These are phyloP conservation scores for Sphaerolaimus hirsutus DNA, from an alignment of 2,888 invertebrate genomes.

Conservation along the genomic window DNA sequence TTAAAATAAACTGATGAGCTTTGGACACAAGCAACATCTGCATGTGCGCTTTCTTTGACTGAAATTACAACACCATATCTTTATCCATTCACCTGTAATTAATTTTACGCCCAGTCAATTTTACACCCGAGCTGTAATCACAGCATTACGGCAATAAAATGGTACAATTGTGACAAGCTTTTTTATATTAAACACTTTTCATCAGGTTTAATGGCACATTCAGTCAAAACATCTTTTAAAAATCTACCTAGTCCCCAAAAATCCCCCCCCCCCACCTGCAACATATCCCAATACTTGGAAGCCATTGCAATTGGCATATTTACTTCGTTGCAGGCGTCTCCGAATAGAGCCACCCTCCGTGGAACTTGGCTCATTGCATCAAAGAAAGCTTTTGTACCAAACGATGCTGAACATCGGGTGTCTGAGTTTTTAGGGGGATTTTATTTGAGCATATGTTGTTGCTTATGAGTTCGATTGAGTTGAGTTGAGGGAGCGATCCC, in stretches of 20 bases:
- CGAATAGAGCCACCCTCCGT: constrained; percentile 18
- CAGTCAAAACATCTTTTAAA: not conserved
- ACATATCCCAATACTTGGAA: constrained; percentile 71
- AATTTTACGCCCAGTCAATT: too few relatives aligned
- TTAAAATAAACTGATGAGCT: too few relatives aligned
- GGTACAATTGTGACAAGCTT: too few relatives aligned
- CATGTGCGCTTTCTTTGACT: too few relatives aligned
- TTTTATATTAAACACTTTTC: too few relatives aligned
- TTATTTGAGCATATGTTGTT: not conserved
- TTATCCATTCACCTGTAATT: too few relatives aligned
- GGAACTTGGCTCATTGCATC: constrained; percentile 16
- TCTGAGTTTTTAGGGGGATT: not conserved
- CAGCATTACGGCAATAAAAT: too few relatives aligned
- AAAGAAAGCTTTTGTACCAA: constrained; percentile 21
- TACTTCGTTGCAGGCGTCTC: constrained; percentile 16
- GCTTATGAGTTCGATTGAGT: too few relatives aligned
- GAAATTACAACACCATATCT: too few relatives aligned
- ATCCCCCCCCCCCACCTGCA: constrained; percentile 42
- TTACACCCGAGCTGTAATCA: too few relatives aligned
- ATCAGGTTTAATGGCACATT: not conserved
- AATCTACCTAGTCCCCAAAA: not conserved
- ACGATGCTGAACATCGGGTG: constrained; percentile 14
- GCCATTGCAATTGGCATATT: constrained; percentile 24
- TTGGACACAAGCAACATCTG: too few relatives aligned
- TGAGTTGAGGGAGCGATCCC: too few relatives aligned